Evolutionary conservation across 64 coral and sea anemone species (phyloP).

Genomic region (Pocillopora verrucosa): DNA sequence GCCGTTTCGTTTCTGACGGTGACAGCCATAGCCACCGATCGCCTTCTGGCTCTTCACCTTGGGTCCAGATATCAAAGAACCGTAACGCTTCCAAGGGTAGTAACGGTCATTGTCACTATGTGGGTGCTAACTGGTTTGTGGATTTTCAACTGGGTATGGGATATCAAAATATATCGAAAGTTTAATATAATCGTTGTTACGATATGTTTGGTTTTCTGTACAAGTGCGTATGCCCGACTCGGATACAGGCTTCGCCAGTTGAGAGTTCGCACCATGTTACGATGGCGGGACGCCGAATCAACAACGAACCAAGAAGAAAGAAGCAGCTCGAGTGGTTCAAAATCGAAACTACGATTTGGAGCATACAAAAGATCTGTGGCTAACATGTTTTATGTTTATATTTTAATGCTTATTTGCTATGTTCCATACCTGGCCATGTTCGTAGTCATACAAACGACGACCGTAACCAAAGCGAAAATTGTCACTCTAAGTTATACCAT

Average conservation of each 20-base stretch:
- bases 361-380: constrained; percentile 34
- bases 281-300: not conserved
- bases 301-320: not conserved
- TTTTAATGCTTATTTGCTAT: constrained; percentile 55
- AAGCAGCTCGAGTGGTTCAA: not conserved
- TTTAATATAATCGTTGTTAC: constrained; percentile 49
- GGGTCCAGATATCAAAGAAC: constrained; percentile 32
- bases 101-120: not conserved
- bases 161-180: not conserved
- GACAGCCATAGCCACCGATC: constrained; percentile 58
- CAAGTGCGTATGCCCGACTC: not conserved
- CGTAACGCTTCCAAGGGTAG: constrained; percentile 15
- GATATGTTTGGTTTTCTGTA: constrained; percentile 31
- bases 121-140: constrained; percentile 39
- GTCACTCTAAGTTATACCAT: constrained; percentile 44
- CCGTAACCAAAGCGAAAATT: constrained; percentile 6
- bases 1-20: constrained; percentile 63
- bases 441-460: constrained; percentile 9
- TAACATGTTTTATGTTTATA: constrained; percentile 49
- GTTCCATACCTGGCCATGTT: constrained; percentile 53
- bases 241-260: not conserved
- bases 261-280: not conserved
- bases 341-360: constrained; percentile 1
- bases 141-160: constrained; percentile 3
- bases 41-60: constrained; percentile 50